A percentile compares a stretch with the other conserved stretches of the same genome.
Evolutionary conservation across 2,113 vertebrate species (phyloP).

Genomic region (Jaculus jaculus): DNA sequence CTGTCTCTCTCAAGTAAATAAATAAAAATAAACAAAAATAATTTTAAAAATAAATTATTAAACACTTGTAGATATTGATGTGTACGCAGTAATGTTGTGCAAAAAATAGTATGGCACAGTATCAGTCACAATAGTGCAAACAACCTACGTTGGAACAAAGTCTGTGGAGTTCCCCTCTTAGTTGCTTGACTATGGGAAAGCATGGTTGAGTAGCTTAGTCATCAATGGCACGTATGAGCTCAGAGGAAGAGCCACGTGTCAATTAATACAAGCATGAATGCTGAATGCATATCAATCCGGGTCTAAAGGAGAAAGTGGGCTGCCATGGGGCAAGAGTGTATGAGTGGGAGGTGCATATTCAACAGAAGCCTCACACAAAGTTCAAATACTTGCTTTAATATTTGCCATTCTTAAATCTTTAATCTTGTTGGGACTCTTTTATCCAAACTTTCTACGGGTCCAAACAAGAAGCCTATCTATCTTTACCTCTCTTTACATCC

Average conservation of each 20-base stretch:
- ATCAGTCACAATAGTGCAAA: background rate
- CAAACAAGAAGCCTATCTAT: background rate
- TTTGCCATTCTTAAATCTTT: slow-evolving; percentile 5
- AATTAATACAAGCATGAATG: background rate
- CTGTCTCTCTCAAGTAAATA: no score
- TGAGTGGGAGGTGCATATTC: background rate
- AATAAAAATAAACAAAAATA: no score
- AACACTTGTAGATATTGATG: background rate
- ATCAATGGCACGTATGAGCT: background rate
- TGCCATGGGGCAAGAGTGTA: background rate
- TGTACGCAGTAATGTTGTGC: background rate
- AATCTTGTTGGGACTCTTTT: background rate
- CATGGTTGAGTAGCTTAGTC: background rate
- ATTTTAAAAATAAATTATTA: no score
- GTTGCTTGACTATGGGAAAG: background rate
- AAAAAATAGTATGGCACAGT: background rate
- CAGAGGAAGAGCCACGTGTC: background rate
- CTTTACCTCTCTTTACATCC: background rate
- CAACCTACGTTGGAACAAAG: background rate
- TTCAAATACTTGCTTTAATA: background rate
- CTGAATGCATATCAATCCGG: background rate
- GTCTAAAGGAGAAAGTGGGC: background rate
- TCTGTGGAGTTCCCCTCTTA: background rate
- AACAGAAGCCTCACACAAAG: background rate
- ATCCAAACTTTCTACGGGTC: background rate